phyloP scores from a whole-genome alignment of 2,113 vertebrate genomes.

The Mus spicilegus region DNA sequence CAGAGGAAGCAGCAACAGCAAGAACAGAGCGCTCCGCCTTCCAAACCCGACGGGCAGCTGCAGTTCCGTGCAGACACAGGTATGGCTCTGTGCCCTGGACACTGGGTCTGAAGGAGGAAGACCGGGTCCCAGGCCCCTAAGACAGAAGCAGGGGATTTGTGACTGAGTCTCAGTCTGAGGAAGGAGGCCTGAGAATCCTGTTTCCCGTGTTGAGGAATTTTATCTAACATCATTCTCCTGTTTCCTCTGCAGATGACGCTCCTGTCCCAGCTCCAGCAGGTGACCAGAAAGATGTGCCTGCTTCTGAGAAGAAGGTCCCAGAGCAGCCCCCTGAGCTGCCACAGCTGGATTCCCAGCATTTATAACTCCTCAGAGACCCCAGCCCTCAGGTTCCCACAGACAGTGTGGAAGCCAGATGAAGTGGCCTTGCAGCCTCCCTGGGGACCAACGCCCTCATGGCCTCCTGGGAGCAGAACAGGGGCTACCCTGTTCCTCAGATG shows the following conservation, averaged over 20 bases:
- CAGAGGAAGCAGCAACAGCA: slow-evolving; percentile 89
- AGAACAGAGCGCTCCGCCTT: slow-evolving; percentile 53
- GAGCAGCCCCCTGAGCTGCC: slow-evolving; percentile 22
- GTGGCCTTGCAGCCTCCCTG: background rate
- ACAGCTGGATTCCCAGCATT: slow-evolving; percentile 48
- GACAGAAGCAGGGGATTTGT: background rate
- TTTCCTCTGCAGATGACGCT: slow-evolving; percentile 46
- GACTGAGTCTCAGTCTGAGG: background rate
- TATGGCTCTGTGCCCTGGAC: background rate
- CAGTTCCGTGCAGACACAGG: slow-evolving; percentile 85
- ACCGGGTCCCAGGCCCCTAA: too few species aligned
- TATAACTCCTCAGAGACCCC: slow-evolving; percentile 5
- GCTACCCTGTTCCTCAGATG: background rate
- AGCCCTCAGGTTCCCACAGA: background rate
- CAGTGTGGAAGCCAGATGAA: background rate
- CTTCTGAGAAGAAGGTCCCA: slow-evolving; percentile 62
- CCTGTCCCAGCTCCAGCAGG: slow-evolving; percentile 71
- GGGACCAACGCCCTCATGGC: background rate
- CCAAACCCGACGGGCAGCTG: slow-evolving; percentile 88
- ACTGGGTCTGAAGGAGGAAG: background rate
- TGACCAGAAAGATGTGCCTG: slow-evolving; percentile 63
- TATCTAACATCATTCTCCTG: background rate
- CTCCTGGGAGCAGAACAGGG: background rate
- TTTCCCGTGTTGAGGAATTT: background rate
- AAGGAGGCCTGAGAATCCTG: background rate